A percentile compares a stretch with the other conserved stretches of the same genome.
These are phyloP conservation scores for Leptarthrus brevirostris DNA, from an alignment of 2,888 invertebrate genomes.

Conservation along the genomic window DNA sequence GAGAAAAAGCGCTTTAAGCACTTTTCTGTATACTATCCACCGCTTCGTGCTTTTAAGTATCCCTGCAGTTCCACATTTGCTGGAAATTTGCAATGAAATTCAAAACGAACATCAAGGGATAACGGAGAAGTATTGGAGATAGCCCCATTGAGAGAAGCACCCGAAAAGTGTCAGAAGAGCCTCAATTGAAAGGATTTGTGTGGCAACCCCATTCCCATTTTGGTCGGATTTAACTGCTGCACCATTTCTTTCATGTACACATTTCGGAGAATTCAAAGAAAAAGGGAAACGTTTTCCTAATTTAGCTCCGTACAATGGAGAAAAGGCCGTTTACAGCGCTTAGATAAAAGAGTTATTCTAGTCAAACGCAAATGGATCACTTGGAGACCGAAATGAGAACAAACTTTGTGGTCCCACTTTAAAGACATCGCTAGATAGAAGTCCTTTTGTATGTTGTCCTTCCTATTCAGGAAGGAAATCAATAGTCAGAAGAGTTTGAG, in stretches of 20 bases:
- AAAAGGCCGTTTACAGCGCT: conserved; percentile 8
- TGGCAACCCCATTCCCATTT: background rate
- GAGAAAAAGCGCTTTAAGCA: background rate
- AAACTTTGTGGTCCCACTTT: conserved; percentile 9
- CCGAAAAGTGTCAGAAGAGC: conserved; percentile 6
- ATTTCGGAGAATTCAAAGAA: conserved; percentile 2
- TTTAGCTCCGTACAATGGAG: conserved; percentile 13
- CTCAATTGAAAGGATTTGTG: background rate
- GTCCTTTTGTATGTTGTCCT: background rate
- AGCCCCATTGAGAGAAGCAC: background rate
- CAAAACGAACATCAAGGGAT: conserved; percentile 7
- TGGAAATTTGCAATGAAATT: conserved; percentile 16
- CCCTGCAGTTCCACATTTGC: background rate
- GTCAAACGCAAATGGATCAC: conserved; percentile 30
- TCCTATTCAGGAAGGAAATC: background rate
- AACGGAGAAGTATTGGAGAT: background rate
- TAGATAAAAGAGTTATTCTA: conserved; percentile 12
- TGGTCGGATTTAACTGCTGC: conserved; percentile 2
- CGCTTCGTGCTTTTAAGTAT: background rate
- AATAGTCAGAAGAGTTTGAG: background rate
- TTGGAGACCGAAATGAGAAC: background rate
- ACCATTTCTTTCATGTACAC: conserved; percentile 20
- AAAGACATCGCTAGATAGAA: conserved; percentile 15
- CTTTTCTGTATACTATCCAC: background rate
- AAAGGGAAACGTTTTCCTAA: conserved; percentile 16